Evolutionary conservation across 2,797 vertebrate species (phyloP).

Genomic region (Argentina silus): DNA sequence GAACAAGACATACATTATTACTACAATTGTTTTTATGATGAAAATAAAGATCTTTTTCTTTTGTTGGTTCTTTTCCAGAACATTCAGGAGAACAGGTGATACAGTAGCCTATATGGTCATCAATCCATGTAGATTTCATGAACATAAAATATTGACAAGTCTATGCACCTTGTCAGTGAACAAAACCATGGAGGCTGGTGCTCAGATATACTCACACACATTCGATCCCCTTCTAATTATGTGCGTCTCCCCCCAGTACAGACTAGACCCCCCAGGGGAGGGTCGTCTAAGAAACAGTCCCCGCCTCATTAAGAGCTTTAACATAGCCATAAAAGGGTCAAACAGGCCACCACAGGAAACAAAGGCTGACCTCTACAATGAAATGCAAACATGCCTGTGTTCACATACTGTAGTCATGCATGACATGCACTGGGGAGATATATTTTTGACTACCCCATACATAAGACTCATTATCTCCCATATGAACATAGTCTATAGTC

Average conservation of each 20-base stretch:
- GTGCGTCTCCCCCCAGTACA: neutral
- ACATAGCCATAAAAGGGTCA: slow-evolving; percentile 3
- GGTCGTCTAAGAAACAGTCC: neutral
- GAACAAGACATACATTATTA: too few species aligned
- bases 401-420: neutral
- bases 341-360: neutral
- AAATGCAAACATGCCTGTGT: neutral
- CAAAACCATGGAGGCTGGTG: neutral
- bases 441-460: neutral
- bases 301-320: neutral
- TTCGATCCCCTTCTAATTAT: neutral
- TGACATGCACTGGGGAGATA: neutral
- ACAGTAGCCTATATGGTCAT: neutral
- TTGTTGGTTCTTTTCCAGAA: neutral
- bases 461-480: neutral
- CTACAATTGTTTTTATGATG: neutral
- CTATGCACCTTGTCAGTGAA: neutral
- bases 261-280: neutral
- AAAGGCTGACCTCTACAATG: neutral
- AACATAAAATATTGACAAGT: neutral
- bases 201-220: neutral
- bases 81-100: neutral
- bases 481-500: neutral
- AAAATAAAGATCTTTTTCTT: neutral
- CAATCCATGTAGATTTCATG: neutral